Base-by-base conservation (phyloP, 2,113 vertebrate genomes). In the Serranochromis macrocephalus region DNA sequence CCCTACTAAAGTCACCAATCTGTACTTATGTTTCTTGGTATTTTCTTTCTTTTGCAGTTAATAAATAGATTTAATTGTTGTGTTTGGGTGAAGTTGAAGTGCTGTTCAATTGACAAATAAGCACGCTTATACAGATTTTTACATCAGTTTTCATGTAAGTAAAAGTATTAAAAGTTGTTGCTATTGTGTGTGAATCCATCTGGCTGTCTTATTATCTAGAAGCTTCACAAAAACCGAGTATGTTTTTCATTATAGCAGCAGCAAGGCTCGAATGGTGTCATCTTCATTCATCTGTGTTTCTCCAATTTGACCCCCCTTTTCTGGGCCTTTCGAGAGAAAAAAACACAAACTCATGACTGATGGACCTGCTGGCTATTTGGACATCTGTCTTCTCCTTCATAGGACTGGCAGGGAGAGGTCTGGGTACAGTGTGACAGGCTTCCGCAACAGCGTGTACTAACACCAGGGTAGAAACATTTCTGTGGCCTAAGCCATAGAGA, bases 381-480 rank as follows among this genome's bases (percentile, higher is more conserved):
- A 96, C 95, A 95, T 96, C 91, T 95, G 95, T 94, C 95, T 93
- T 90, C 84, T 89, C 88, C 84, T 90, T 94, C 92, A 88, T 89
- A 92, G 85, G 82, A 80, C 86, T 80, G 89, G 78, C 92, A 92
- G 89, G 54, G 75, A 92, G 88, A 92, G 86, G 87, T 90, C 91
- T 84, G 80, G 84, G 75, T 92, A 93, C 91, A 90, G 88, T 89
- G 91, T 95, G 94, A 94, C 94, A 94, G 94, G 90, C 92, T 87
- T 91, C 81, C 21, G 47, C 55, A 85, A 73, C 88, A 90, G 91
- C 88, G 82, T 93, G 94, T 89, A 94, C 93, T 94, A 89, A 95
- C 93, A 94, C 88, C 33, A 73, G 88, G 71, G 88, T 85, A 89
- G 88, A 89, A 92, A 90, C 87, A 94, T 93, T 92, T 93, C 89